Base-by-base conservation (phyloP, 2,888 invertebrate species). In the Napeogenes inachia region DNA sequence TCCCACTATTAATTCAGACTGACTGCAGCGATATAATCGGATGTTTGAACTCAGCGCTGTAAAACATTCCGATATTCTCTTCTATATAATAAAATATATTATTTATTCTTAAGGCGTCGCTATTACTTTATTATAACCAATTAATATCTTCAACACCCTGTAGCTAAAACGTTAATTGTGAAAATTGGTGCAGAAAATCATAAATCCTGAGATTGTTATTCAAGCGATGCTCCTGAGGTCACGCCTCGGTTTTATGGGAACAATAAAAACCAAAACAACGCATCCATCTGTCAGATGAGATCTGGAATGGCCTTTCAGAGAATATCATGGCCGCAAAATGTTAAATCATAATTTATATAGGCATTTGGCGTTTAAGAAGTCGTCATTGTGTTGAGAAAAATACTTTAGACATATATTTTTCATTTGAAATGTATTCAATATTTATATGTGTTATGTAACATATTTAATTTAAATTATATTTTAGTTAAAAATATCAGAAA, bases 181-280 rank as follows among this genome's bases (percentile, higher is more conserved):
- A 38, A 63, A 54, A 60, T 56, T 13, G 32, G 50, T 60, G 62
- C 46, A 54, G 64, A 67, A 58, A 56, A 75, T 74, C 75, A 63
- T 66, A 61, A 64, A 64, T 59, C 76, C 73, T 61, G 69, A 68
- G 74, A 74, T 81, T 82, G 76, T 78, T 81, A 84, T 82, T 84
- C 82, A 70, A 74, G 73, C 70, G 71, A 65, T 65, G 63, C 60
- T 69, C 65, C 74, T 70, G 79, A 78, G 80, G 78, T 77, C 85
- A 84, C 84, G 85, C 81, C 76, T 77, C 76, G 69, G 65, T 73
- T 85, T 87, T 87, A 85, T 83, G 77, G 75, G 71, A 68, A 78
- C 77, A 81, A 85, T 86, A 87, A 88, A 86, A 85, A 80, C 78
- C 82, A 82, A 82, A 84, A 80, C 80, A 85, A 81, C 82, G 76